Percentiles rank a stretch among this genome's conserved stretches.
phyloP scores from a whole-genome alignment of 2,113 vertebrate genomes.

The Dascyllus trimaculatus region DNA sequence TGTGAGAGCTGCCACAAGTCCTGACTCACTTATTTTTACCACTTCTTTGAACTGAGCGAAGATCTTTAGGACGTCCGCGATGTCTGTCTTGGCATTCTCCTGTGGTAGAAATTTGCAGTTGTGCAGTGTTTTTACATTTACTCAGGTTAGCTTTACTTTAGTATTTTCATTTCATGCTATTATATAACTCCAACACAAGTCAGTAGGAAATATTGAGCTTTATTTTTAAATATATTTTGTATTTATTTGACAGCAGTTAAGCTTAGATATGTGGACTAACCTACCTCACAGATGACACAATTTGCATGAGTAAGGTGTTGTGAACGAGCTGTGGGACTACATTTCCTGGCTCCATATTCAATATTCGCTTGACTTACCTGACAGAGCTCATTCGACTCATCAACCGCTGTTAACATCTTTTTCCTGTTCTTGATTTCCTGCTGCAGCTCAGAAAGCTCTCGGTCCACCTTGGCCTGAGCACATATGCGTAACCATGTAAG shows the following conservation, averaged over 20 bases:
- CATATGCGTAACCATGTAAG: background rate
- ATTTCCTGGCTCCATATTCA: too few relatives aligned
- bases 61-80: background rate
- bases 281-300: too few relatives aligned
- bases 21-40: background rate
- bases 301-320: too few relatives aligned
- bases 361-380: background rate
- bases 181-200: too few relatives aligned
- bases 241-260: too few relatives aligned
- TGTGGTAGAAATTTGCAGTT: background rate
- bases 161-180: too few relatives aligned
- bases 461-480: background rate
- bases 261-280: too few relatives aligned
- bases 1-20: background rate
- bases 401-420: background rate
- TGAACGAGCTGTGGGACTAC: too few relatives aligned
- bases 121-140: too few relatives aligned
- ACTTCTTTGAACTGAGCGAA: background rate
- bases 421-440: slow-evolving; percentile 10
- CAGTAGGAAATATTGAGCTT: too few relatives aligned
- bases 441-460: slow-evolving; percentile 10
- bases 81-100: background rate
- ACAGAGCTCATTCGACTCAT: background rate
- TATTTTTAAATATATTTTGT: too few relatives aligned
- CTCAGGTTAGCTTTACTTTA: too few relatives aligned